phyloP scores from a whole-genome alignment of 23 tunicate species.

The Clavelina lepadiformis region DNA sequence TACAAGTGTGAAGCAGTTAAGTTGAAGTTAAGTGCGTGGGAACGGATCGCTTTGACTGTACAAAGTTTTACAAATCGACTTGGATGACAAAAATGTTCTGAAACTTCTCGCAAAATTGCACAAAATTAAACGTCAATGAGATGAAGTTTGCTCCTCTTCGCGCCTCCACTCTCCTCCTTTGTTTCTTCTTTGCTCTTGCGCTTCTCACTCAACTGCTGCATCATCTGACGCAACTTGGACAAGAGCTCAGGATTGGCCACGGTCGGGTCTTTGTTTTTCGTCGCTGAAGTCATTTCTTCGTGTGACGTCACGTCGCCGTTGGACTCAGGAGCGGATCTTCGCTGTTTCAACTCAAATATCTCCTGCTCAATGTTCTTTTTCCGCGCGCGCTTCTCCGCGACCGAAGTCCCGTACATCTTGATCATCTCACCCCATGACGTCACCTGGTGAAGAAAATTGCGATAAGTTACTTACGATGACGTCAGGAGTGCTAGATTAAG shows the following conservation, averaged over 20 bases:
- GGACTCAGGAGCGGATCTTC: slow-evolving; percentile 10
- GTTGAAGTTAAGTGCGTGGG: too few relatives aligned
- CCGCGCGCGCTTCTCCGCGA: slow-evolving; percentile 56
- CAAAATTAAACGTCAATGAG: slow-evolving; percentile 18
- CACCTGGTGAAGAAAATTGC: too few relatives aligned
- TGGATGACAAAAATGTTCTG: slow-evolving; percentile 12
- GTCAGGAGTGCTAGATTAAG: too few relatives aligned
- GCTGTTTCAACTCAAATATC: slow-evolving; percentile 71
- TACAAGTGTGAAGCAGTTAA: too few relatives aligned
- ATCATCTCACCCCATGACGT: slow-evolving; percentile 65
- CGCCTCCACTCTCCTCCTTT: neutral
- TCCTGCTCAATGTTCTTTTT: slow-evolving; percentile 67
- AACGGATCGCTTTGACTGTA: too few relatives aligned
- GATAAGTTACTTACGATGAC: too few relatives aligned
- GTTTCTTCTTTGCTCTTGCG: neutral
- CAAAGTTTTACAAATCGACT: too few relatives aligned
- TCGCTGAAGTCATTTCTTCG: slow-evolving; percentile 12
- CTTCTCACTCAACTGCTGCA: slow-evolving; percentile 34
- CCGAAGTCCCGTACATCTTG: slow-evolving; percentile 52
- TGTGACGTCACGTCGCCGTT: neutral
- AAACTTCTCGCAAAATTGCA: slow-evolving; percentile 17
- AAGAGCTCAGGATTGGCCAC: slow-evolving; percentile 81
- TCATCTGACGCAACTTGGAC: slow-evolving; percentile 57
- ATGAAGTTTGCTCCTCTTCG: slow-evolving; percentile 1
- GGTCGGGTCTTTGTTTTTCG: neutral